Evolutionary conservation across 1,140 invertebrate species (phyloP), one percentile per base, ranked within the genome.

Genomic region (Hylaeus anthracinus): DNA sequence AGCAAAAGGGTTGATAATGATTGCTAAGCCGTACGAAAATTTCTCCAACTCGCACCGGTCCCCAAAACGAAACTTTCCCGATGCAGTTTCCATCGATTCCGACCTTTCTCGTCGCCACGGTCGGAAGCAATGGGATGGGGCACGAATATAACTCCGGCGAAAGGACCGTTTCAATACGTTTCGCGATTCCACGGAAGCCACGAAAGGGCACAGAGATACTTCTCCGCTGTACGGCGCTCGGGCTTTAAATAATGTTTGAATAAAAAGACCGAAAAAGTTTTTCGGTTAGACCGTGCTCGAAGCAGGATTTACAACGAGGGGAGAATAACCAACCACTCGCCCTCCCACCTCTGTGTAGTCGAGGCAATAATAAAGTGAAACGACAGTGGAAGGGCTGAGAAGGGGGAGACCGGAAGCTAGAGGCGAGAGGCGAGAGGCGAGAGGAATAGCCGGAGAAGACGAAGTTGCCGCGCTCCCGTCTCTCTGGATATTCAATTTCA

Each of bases 401-500:
- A 3, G 53, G 26, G 37, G 10, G 15, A n/a, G 73, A 58, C 26
- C 26, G 60, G 67, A 72, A 53, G n/a, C 48, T 5, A 51, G 55
- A 77, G n/a, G 55, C 43, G 64, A 77, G 55, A 69, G 74, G 53
- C 48, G 10, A 51, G 55, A 77, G n/a, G 55, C 43, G 64, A 77
- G 55, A 69, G 74, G 53, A 77, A 77, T 9, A 60, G 37, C 14
- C n/a, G 55, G 10, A 48, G n/a, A 51, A 51, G 70, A 60, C 71
- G 43, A 70, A 70, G 12, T 26, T n/a, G 3, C n/a, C 8, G 12
- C 15, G 9, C 37, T 43, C 48, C 15, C 60, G 26, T 73, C 72
- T 74, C 58, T 74, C 26, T 79, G 71, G 70, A 79, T 79, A 79
- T 79, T 79, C 77, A 79, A 79, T 79, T 79, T 79, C 77, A 79